Percentiles rank a stretch among this genome's conserved stretches.
These are phyloP conservation scores for Pycnonotus jocosus DNA, from an alignment of 2,113 vertebrate species.

Conservation along the genomic window DNA sequence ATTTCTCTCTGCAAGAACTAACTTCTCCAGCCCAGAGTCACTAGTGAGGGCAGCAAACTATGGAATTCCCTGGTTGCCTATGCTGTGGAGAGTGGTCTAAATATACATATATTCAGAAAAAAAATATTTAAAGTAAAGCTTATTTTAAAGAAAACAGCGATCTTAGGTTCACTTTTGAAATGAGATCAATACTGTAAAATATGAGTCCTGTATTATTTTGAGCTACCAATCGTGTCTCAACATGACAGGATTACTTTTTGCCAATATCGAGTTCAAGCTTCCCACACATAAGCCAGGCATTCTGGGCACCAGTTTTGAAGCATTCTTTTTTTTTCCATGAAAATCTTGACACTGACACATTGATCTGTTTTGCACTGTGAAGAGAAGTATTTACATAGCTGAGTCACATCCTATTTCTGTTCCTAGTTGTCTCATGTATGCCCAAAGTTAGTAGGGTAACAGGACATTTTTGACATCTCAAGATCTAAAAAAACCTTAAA, in stretches of 20 bases:
- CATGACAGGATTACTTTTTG: neutral
- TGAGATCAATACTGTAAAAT: neutral
- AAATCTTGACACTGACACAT: neutral
- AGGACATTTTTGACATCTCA: neutral
- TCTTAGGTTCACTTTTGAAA: neutral
- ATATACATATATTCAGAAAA: neutral
- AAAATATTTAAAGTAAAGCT: neutral
- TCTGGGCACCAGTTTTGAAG: neutral
- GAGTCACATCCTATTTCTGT: neutral
- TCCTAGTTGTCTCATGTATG: neutral
- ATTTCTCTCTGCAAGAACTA: neutral
- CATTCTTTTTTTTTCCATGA: neutral
- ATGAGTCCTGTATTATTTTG: neutral
- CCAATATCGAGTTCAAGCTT: neutral
- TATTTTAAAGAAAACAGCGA: neutral
- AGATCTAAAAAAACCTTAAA: neutral
- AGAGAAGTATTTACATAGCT: neutral
- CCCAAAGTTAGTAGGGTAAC: neutral
- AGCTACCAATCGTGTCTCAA: accelerated
- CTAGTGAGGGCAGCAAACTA: neutral
- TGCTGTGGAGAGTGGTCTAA: neutral
- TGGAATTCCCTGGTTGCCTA: neutral
- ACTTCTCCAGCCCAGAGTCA: neutral
- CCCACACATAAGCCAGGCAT: neutral
- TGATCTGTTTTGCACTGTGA: neutral